Conservation (phyloP, 1,140 invertebrate species). For the Drosophila elegans region DNA sequence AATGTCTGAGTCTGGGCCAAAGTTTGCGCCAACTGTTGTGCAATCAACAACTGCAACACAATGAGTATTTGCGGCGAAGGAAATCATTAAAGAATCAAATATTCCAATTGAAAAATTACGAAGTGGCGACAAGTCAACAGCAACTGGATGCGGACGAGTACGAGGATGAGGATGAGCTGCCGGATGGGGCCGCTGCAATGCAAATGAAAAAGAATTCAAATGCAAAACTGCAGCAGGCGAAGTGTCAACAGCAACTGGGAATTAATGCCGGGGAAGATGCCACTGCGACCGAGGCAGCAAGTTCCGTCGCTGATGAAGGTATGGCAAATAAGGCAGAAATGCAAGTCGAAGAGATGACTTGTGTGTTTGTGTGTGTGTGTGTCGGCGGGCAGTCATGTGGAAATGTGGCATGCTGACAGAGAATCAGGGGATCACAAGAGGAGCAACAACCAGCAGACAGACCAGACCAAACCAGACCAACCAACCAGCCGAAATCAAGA, state of each 20-base stretch:
- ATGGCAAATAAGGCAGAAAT: constrained; percentile 75
- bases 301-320: constrained; percentile 79
- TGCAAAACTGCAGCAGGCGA: constrained; percentile 68
- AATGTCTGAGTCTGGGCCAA: constrained; percentile 49
- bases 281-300: constrained; percentile 51
- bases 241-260: constrained; percentile 68
- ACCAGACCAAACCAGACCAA: constrained; percentile 16
- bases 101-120: constrained; percentile 85
- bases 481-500: constrained; percentile 62
- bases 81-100: constrained; percentile 85
- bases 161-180: constrained; percentile 8
- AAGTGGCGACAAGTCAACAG: constrained; percentile 72
- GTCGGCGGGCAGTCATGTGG: constrained; percentile 63
- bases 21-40: constrained; percentile 86
- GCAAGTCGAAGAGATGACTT: constrained; percentile 44
- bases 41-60: constrained; percentile 84
- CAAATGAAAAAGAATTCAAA: constrained; percentile 79
- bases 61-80: constrained; percentile 84
- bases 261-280: constrained; percentile 74
- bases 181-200: constrained; percentile 41
- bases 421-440: constrained; percentile 4
- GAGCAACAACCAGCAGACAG: constrained; percentile 51
- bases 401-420: constrained; percentile 63
- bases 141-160: constrained; percentile 15
- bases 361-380: constrained; percentile 14